Conservation (phyloP, 2,797 vertebrate species). For the Scyliorhinus canicula region DNA sequence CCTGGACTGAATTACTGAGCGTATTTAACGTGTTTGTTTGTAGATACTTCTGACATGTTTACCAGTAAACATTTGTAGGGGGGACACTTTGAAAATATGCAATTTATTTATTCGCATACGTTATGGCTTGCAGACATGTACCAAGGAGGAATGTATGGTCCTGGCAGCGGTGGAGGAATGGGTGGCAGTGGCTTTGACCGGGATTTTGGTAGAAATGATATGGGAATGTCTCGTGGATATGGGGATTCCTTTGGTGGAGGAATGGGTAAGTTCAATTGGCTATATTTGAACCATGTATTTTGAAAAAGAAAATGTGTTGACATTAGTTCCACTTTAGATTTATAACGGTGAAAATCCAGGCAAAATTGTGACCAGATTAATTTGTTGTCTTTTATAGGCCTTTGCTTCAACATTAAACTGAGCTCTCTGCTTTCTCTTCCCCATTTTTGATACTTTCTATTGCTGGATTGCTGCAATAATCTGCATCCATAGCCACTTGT, state of each 20-base stretch:
- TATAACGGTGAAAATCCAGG: not conserved
- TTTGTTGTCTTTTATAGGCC: not conserved
- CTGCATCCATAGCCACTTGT: not conserved
- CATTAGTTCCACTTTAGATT: not conserved
- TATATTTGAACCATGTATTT: not conserved
- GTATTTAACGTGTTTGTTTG: not conserved
- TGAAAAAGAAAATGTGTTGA: not conserved
- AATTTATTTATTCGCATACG: not conserved
- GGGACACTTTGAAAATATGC: not conserved
- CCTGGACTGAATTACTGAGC: not conserved
- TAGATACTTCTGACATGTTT: not conserved
- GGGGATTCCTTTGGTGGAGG: constrained; percentile 82
- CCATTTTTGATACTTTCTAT: not conserved
- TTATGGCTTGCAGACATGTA: constrained; percentile 28
- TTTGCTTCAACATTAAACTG: not conserved
- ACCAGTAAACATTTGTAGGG: not conserved
- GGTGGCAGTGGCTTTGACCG: constrained; percentile 72
- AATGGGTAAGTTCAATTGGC: constrained; percentile 64
- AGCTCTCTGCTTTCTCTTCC: not conserved
- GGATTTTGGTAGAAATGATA: constrained; percentile 83
- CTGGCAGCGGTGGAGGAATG: constrained; percentile 65
- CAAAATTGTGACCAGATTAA: not conserved
- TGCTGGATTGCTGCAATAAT: not conserved
- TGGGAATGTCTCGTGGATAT: constrained; percentile 82
- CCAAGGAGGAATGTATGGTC: constrained; percentile 23